Evolutionary conservation across 2,888 invertebrate genomes (phyloP), one percentile per base, ranked within the genome.

Genomic region (Lathronympha strigana): DNA sequence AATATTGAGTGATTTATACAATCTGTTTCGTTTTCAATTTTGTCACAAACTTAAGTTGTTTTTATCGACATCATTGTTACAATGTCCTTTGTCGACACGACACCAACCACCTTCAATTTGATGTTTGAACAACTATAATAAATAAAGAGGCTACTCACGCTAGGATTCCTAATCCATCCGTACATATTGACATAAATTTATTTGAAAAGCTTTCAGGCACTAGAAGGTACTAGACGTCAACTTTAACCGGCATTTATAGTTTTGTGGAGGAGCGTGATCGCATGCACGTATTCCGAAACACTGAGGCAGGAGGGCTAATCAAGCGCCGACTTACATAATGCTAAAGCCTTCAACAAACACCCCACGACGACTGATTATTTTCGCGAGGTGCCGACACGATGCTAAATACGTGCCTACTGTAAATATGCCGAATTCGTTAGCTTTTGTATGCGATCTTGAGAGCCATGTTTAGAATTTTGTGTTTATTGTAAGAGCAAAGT

Each of bases 261-360:
- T 13, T 47, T 21, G 13, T 45, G 61, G 63, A 61, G 64, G 69
- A 68, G 68, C 73, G 72, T 73, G 71, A 66, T 70, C 71, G 76
- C 68, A 58, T 68, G 71, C 54, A 72, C 72, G 69, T 73, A 71
- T 73, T 63, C 72, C 74, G 74, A 77, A 75, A 73, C 73, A 82
- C 80, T 77, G 77, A 76, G 71, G 64, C 68, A 57, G 68, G 54
- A 67, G 67, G 63, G 66, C 61, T 66, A 45, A 61, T 61, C 61
- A 55, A 55, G 43, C 61, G 40, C 49, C 5, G 47, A 47, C 67
- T 63, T 63, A 50, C 53, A 68, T 64, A 66, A 68, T 57, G 31
- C 61, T 68, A 63, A 71, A 81, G 77, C 73, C 82, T 80, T 77
- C 69, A 66, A 66, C 74, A 81, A 82, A 81, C 74, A 78, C 63